These are phyloP conservation scores for Palythoa caribaeorum DNA, from an alignment of 92 coral and sea anemone species.

Conservation along the genomic window DNA sequence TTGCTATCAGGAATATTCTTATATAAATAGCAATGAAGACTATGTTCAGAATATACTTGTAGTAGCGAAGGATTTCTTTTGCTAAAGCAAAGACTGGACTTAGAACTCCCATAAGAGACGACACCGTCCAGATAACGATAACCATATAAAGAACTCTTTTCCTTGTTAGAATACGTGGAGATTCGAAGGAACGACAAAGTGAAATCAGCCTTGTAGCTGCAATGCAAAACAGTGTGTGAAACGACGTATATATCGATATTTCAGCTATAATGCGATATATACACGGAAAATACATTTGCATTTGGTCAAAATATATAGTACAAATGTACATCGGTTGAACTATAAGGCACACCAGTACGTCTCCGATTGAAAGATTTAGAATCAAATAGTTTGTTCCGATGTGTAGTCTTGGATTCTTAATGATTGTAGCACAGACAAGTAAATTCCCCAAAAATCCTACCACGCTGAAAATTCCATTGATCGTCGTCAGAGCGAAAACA, in stretches of 20 bases:
- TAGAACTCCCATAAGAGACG: constrained; percentile 8
- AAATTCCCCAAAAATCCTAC: constrained; percentile 27
- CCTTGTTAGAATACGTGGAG: constrained; percentile 14
- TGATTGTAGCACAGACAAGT: constrained; percentile 31
- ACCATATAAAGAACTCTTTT: background rate
- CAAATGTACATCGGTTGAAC: constrained; percentile 32
- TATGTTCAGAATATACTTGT: constrained; percentile 30
- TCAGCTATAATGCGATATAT: constrained; percentile 32
- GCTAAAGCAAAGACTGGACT: background rate
- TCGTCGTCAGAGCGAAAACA: background rate
- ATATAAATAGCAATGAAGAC: constrained; percentile 36
- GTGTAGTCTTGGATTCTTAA: constrained; percentile 27
- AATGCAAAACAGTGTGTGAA: constrained; percentile 26
- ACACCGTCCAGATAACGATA: background rate
- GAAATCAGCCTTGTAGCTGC: constrained; percentile 23
- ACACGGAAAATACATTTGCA: constrained; percentile 3
- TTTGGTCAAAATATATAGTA: background rate
- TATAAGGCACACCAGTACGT: constrained; percentile 15
- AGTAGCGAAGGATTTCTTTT: constrained; percentile 35
- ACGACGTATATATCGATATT: constrained; percentile 30
- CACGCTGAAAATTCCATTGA: constrained; percentile 34
- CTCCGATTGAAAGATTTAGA: constrained; percentile 35
- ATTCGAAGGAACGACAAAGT: constrained; percentile 17
- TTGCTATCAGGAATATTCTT: constrained; percentile 29
- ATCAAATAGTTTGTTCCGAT: constrained; percentile 38